Base-by-base conservation (phyloP, 2,797 vertebrate genomes). In the Alfaro cultratus region DNA sequence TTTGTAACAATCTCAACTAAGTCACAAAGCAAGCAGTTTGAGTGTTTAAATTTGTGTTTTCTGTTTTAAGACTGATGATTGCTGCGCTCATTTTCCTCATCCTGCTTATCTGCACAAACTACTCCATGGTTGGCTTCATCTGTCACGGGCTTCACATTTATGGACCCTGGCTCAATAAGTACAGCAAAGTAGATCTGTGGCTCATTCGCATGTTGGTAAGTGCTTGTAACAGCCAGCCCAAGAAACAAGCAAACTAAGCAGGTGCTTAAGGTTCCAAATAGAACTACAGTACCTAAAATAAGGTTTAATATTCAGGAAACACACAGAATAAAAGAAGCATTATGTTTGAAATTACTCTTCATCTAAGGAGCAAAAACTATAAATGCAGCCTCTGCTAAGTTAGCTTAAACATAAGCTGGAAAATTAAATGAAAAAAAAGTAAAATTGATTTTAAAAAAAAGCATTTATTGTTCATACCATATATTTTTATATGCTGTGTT, bases 151-250 rank as follows among this genome's bases (percentile, higher is more conserved):
- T 96, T 39, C 88, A 96, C 76, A 15, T 87, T 57, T 93, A 96
- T 70, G 95, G 95, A 81, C 75, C 82, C 0, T 97, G 96, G 96
- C 88, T 98, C 12, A 85, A 91, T n/a, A 96, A 96, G 83, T 90
- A 94, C 73, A 95, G 96, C 85, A 95, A 78, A 62, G 82, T 21
- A 41, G 97, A 98, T 9, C 93, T 97, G 82, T 97, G 97, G 96
- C 95, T 96, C 55, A 80, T 95, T 67, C 93, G 95, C 13, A 86
- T 96, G 74, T 83, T 98, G 86, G 97, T 98, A 86, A 75, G 96
- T 86, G 34, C 7, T 45, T 70, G 0, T 62, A 53, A 53, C 15
- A 41, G 13, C 57, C 21, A 46, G 68, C 26, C 67, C 39, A 41
- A 71, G 11, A 71, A 45, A 68, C 8, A 39, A 23, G 39, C 67